Evolutionary conservation across 2,113 vertebrate genomes (phyloP), one percentile per base, ranked within the genome.

Genomic region (Lepus americanus): DNA sequence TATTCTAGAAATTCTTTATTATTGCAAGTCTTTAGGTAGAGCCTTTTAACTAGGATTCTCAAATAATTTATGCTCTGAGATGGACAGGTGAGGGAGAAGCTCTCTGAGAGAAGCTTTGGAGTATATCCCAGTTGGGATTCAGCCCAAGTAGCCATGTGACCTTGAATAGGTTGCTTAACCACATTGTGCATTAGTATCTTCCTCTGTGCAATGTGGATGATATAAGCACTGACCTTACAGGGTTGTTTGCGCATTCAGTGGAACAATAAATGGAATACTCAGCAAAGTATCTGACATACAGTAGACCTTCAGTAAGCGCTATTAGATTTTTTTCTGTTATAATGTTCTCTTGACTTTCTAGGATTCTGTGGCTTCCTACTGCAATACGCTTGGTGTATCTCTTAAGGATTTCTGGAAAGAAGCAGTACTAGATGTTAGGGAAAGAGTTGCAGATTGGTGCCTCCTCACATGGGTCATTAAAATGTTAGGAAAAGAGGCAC

Each of bases 21-120:
- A n/a, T 85, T 55, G 10, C 23, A 70, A 13, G 16, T 55, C 29
- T 92, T 95, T 8, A 80, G 12, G 49, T 1, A 79, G 39, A 92
- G 16, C 7, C 27, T n/a, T 9, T 81, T 39, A 78, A n/a, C 20
- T 92, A 64, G n/a, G 10, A 74, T 70, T 83, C 73, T 94, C 36
- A 87, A 49, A 70, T 19, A 89, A 14, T 89, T 87, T 92, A 49
- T 92, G 66, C 55, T 92, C 22, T 89, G 80, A 44, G 31, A 64
- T 77, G 9, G 53, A 94, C 49, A 59, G 13, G 25, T 49, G 53
- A 76, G 22, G 17, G 63, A 70, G 1, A 74, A 72, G 44, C 70
- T 94, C 53, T 90, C 70, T 87, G 51, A 69, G 70, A 70, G 77
- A 31, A 31, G 25, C 27, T 96, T 96, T 90, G 72, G 59, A 80